Base-by-base conservation (phyloP, 2,888 invertebrate genomes). In the Euplexia lucipara region DNA sequence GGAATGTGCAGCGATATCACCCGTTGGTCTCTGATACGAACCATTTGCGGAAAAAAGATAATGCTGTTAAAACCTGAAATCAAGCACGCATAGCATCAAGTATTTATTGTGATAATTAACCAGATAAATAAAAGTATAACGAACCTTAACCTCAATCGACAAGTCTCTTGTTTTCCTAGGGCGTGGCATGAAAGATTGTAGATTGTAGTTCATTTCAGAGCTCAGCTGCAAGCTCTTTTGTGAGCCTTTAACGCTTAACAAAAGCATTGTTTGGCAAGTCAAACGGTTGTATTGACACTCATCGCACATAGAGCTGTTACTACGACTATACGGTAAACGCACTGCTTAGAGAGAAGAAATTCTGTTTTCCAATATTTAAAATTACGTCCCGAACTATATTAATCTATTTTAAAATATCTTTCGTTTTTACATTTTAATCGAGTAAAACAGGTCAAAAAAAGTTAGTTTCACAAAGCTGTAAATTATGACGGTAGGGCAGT, bases 1-100 rank as follows among this genome's bases (percentile, higher is more conserved):
- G 20, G 41, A 42, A 42, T 42, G 18, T 42, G 41, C 41, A 20
- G 41, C 41, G 41, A 42, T 42, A 20, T 42, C 41, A 42, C 41
- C 18, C 10, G 10, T 42, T 20, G 10, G 18, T 42, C 41, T 42
- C 20, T 42, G 10, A 42, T 42, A 42, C 0, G 42, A 42, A 20
- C 42, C 18, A 20, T 18, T 42, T 2, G 42, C 20, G 20, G 18
- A n/a, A 20, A 20, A 42, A 42, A 3, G 12, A 42, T 20, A 42
- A 42, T 20, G 20, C 20, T 42, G 20, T 42, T 42, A 42, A 12
- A 20, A 14, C 42, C 42, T 10, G 20, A 42, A 14, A 42, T 7
- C 12, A 12, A 42, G 42, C 1, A n/a, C n/a, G n/a, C 35, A n/a
- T 7, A 42, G 12, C 12, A 42, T 20, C 2, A n/a, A n/a, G n/a